Evolutionary conservation across 2,888 invertebrate species (phyloP).

Genomic region (Lepetodrilus schrolli): DNA sequence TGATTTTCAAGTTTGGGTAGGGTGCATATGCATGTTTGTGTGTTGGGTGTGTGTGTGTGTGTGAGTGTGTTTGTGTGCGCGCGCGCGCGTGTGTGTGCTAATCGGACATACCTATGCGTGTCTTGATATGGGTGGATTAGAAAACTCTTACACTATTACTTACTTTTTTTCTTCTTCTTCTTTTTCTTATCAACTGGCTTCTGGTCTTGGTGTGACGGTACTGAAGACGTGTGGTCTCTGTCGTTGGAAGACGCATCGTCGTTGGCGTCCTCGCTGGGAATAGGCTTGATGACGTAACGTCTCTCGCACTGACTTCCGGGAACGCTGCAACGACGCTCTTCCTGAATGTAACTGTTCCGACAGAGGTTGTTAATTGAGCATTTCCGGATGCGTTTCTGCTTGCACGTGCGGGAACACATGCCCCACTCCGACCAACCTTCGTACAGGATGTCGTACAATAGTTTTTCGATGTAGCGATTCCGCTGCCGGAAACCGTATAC

Average conservation of each 20-base stretch:
- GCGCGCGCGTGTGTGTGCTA: too few species aligned
- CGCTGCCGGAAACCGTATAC: slow-evolving; percentile 50
- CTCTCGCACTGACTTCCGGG: slow-evolving; percentile 86
- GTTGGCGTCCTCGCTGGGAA: too few species aligned
- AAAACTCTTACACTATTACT: too few species aligned
- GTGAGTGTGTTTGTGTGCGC: too few species aligned
- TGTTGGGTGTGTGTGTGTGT: too few species aligned
- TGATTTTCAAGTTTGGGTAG: too few species aligned
- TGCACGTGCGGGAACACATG: slow-evolving; percentile 85
- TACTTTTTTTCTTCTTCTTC: neutral
- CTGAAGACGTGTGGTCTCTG: neutral
- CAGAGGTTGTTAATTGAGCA: slow-evolving; percentile 86
- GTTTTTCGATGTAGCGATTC: slow-evolving; percentile 59
- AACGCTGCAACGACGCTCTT: slow-evolving; percentile 89
- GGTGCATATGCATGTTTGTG: too few species aligned
- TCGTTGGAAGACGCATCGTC: too few species aligned
- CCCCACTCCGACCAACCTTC: slow-evolving; percentile 87
- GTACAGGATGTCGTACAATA: slow-evolving; percentile 73
- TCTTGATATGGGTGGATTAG: too few species aligned
- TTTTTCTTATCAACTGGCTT: too few species aligned
- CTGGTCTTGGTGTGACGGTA: neutral
- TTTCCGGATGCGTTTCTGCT: slow-evolving; percentile 84
- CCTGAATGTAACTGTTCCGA: slow-evolving; percentile 84
- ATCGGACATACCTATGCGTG: too few species aligned
- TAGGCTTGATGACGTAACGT: slow-evolving; percentile 39